A percentile compares a stretch with the other conserved stretches of the same genome.
Conservation (phyloP, 2,113 vertebrate genomes). For the Leucopsar rothschildi region DNA sequence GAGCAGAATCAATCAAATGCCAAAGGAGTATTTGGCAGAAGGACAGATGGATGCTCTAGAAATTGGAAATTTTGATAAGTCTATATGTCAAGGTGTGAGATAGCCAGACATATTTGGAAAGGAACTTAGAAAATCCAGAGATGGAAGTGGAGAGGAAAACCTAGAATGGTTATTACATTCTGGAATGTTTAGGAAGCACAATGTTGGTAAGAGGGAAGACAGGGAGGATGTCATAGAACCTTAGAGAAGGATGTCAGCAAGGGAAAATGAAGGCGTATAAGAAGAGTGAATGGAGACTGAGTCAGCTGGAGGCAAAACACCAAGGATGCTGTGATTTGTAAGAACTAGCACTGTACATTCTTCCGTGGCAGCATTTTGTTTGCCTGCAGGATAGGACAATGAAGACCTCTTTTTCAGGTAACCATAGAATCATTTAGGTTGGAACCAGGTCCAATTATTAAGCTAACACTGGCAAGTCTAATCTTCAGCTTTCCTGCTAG, state of each 20-base stretch:
- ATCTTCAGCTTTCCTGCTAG: neutral
- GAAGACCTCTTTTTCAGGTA: neutral
- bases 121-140: neutral
- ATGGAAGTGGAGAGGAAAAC: neutral
- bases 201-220: neutral
- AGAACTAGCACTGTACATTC: neutral
- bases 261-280: neutral
- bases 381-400: neutral
- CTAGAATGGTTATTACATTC: neutral
- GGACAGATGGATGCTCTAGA: constrained; percentile 20
- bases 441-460: neutral
- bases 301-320: neutral
- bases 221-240: neutral
- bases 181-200: neutral
- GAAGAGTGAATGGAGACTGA: neutral
- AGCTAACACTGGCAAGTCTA: neutral
- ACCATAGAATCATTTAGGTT: neutral
- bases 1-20: neutral
- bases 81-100: neutral
- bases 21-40: neutral
- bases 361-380: neutral
- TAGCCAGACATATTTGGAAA: constrained; percentile 14
- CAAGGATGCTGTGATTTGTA: neutral
- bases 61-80: neutral
- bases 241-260: neutral